A percentile compares a stretch with the other conserved stretches of the same genome.
Conservation (phyloP, 2,113 vertebrate genomes). For the Clarias gariepinus region DNA sequence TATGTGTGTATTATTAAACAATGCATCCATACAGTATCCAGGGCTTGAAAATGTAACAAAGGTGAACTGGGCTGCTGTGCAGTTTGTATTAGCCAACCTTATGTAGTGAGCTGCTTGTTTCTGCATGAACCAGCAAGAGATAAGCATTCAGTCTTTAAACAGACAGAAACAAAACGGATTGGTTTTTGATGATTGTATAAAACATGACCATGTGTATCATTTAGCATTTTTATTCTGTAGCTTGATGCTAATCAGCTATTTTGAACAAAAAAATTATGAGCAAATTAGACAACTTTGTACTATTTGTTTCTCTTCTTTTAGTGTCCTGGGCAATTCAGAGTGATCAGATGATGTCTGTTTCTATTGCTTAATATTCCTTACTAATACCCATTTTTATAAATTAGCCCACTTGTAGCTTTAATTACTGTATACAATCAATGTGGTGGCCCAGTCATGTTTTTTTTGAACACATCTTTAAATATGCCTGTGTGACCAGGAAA, state of each 20-base stretch:
- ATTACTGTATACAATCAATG: too few species aligned
- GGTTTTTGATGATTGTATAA: neutral
- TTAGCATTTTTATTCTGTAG: neutral
- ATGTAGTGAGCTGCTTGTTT: neutral
- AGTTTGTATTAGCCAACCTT: neutral
- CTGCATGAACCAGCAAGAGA: neutral
- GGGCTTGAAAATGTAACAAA: neutral
- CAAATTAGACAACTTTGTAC: neutral
- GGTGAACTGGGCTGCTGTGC: neutral
- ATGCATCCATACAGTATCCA: neutral
- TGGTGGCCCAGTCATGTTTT: too few species aligned
- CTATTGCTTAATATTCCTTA: too few species aligned
- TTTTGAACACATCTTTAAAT: too few species aligned
- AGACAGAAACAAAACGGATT: neutral
- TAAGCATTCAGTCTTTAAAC: neutral
- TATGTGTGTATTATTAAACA: neutral
- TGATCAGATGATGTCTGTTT: conserved; percentile 9
- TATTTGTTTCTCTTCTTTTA: neutral
- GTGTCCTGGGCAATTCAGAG: conserved; percentile 11
- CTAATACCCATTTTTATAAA: too few species aligned
- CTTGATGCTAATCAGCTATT: neutral
- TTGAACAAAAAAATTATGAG: neutral
- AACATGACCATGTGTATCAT: neutral
- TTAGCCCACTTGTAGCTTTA: too few species aligned
- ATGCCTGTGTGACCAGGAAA: too few species aligned